Evolutionary conservation across 2,797 vertebrate species (phyloP).

Genomic region (Poecilia wingei): DNA sequence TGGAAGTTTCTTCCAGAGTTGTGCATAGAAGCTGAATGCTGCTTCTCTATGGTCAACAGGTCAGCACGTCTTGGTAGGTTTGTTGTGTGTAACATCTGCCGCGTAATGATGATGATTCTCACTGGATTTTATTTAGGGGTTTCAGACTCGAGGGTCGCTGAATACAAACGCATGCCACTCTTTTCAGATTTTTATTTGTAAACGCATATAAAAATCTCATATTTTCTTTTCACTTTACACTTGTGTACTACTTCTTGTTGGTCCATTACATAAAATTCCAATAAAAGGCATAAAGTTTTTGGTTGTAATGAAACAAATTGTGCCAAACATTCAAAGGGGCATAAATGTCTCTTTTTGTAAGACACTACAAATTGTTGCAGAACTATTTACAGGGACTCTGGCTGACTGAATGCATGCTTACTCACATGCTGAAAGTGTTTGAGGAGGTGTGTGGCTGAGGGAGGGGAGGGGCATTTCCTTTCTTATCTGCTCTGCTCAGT

Average conservation of each 20-base stretch:
- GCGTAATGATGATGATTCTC: not conserved
- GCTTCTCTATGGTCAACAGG: not conserved
- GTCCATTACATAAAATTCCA: not conserved
- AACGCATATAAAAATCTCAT: not conserved
- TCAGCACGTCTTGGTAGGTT: not conserved
- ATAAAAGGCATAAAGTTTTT: not conserved
- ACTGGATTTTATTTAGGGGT: not conserved
- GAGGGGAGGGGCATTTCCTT: slow-evolving; percentile 73
- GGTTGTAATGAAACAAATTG: not conserved
- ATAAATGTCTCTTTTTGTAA: not conserved
- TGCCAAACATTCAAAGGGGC: not conserved
- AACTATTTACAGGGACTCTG: slow-evolving; percentile 46
- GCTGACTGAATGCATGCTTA: slow-evolving; percentile 62
- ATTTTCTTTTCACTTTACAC: not conserved
- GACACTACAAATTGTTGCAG: slow-evolving; percentile 29
- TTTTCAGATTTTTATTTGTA: not conserved
- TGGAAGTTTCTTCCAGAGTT: too few relatives aligned
- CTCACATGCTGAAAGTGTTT: slow-evolving; percentile 69
- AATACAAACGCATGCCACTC: not conserved
- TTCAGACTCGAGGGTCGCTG: not conserved
- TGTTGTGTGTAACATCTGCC: not conserved
- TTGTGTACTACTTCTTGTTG: not conserved
- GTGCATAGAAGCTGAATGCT: too few relatives aligned
- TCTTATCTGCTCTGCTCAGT: slow-evolving; percentile 69
- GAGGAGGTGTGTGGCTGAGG: slow-evolving; percentile 43